A percentile compares a stretch with the other conserved stretches of the same genome.
These are phyloP conservation scores for Apodemia hepburni DNA, from an alignment of 2,888 invertebrate species.

Conservation along the genomic window DNA sequence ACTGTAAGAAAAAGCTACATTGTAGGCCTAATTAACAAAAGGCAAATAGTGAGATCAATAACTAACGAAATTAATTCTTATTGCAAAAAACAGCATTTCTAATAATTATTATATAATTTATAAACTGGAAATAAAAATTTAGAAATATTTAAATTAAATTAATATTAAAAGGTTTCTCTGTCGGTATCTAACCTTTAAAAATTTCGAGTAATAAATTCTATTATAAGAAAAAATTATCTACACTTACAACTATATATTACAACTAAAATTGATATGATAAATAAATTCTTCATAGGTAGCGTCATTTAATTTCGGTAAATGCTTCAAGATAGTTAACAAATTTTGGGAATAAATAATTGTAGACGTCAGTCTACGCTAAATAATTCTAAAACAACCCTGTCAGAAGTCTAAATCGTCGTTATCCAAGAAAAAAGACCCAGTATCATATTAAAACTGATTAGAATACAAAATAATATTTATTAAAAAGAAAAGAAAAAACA, in stretches of 20 bases:
- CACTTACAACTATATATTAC: constrained; percentile 52
- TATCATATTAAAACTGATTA: too few species aligned
- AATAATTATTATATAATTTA: neutral
- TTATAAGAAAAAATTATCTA: constrained; percentile 50
- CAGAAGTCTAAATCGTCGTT: constrained; percentile 6
- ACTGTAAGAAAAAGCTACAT: neutral
- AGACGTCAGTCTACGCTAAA: constrained; percentile 30
- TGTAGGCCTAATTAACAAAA: constrained; percentile 1
- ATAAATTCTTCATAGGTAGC: constrained; percentile 70
- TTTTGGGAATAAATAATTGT: constrained; percentile 40
- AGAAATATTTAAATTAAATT: constrained; percentile 3
- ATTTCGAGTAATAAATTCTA: constrained; percentile 40
- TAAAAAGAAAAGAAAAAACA: neutral
- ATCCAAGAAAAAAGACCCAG: constrained; percentile 12
- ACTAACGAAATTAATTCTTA: neutral
- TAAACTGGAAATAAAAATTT: constrained; percentile 6
- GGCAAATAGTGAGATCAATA: neutral
- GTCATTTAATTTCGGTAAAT: constrained; percentile 54
- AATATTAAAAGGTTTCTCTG: constrained; percentile 19
- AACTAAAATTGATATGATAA: constrained; percentile 70
- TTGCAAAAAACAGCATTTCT: neutral
- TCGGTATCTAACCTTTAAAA: constrained; percentile 57
- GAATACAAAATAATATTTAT: neutral
- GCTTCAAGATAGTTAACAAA: constrained; percentile 43
- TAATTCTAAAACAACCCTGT: constrained; percentile 21